Conservation (phyloP, 2,888 invertebrate species). For the Agrilus mali region DNA sequence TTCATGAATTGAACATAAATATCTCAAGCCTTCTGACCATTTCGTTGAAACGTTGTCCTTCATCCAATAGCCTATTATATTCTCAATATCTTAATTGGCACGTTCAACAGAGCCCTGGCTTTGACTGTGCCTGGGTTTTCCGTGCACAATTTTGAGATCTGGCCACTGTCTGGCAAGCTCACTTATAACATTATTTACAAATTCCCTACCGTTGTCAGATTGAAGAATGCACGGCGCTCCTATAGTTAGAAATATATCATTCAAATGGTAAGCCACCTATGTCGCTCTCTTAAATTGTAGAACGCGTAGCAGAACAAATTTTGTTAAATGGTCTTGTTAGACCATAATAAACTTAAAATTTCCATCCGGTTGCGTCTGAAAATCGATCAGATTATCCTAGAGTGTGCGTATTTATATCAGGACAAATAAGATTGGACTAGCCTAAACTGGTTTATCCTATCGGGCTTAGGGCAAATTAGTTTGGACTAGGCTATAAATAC, state of each 20-base stretch:
- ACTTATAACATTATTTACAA: conserved; percentile 1
- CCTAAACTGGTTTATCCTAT: too few species aligned
- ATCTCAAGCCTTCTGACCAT: conserved; percentile 14
- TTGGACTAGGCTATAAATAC: too few species aligned
- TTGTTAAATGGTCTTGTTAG: conserved; percentile 28
- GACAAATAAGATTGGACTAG: too few species aligned
- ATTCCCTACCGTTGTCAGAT: too few species aligned
- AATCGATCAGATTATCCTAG: too few species aligned
- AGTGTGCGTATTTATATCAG: too few species aligned
- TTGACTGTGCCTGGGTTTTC: conserved; percentile 19
- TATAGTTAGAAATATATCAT: conserved; percentile 7
- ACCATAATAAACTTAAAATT: conserved; percentile 26
- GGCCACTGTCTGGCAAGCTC: conserved; percentile 7
- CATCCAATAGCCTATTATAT: conserved; percentile 20
- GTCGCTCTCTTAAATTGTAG: conserved; percentile 21
- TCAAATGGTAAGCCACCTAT: conserved; percentile 22
- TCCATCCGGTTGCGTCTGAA: too few species aligned
- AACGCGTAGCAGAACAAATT: conserved; percentile 26
- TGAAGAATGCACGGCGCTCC: too few species aligned
- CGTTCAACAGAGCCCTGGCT: conserved; percentile 21
- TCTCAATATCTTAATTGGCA: conserved; percentile 23
- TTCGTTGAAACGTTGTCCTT: conserved; percentile 9
- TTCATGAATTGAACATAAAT: conserved; percentile 17
- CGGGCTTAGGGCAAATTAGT: too few species aligned
- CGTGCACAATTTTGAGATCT: conserved; percentile 22